phyloP scores from a whole-genome alignment of 1,140 invertebrate species.

The Zaprionus gabonicus region DNA sequence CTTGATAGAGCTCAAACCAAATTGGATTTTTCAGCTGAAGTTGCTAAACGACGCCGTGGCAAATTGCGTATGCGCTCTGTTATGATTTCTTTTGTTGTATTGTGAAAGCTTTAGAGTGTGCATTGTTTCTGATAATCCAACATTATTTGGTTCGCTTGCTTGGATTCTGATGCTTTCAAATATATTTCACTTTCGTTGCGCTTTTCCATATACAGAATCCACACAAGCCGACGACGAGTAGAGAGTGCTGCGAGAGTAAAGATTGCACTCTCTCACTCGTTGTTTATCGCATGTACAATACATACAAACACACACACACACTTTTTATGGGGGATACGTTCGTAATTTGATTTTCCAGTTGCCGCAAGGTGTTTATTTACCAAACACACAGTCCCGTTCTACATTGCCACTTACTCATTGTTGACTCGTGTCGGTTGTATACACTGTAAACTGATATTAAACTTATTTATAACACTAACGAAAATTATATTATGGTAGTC shows the following conservation, averaged over 20 bases:
- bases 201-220: background rate
- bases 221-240: background rate
- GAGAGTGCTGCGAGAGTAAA: background rate
- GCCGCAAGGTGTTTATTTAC: conserved; percentile 4
- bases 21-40: background rate
- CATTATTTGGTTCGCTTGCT: background rate
- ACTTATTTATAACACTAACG: background rate
- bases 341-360: conserved; percentile 15
- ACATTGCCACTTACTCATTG: background rate
- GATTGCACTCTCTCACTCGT: background rate
- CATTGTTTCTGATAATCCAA: background rate
- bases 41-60: background rate
- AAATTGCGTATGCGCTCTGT: background rate
- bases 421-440: background rate
- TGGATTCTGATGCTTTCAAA: background rate
- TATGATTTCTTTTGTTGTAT: background rate
- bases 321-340: conserved; percentile 4
- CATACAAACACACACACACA: background rate
- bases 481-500: background rate
- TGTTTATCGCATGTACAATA: conserved; percentile 6
- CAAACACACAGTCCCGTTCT: background rate
- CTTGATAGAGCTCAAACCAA: background rate
- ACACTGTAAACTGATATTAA: background rate
- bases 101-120: background rate
- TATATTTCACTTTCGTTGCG: background rate